Evolutionary conservation across 2,888 invertebrate genomes (phyloP).

Genomic region (Drosophila picticornis): DNA sequence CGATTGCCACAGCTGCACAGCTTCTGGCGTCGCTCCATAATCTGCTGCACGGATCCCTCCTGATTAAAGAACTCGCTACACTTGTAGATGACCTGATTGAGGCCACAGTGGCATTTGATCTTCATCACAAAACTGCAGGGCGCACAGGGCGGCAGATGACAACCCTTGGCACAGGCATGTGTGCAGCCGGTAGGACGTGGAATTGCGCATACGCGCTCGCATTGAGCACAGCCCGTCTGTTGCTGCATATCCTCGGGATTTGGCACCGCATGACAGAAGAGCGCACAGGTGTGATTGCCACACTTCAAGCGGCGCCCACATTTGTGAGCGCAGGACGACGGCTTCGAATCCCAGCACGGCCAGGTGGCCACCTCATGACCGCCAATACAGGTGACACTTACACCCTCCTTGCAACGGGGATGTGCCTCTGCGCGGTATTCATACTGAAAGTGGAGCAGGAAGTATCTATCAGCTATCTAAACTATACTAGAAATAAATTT

Average conservation of each 20-base stretch:
- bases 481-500: not conserved
- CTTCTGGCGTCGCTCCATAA: slow-evolving; percentile 70
- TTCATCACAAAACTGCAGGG: slow-evolving; percentile 90
- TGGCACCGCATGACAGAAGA: slow-evolving; percentile 90
- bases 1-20: slow-evolving; percentile 90
- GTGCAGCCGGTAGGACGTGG: slow-evolving; percentile 90
- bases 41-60: slow-evolving; percentile 85
- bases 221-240: slow-evolving; percentile 87
- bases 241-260: slow-evolving; percentile 85
- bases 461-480: not conserved
- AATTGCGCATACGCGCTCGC: slow-evolving; percentile 87
- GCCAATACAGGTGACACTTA: slow-evolving; percentile 90
- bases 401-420: slow-evolving; percentile 90
- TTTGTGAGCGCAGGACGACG: slow-evolving; percentile 91
- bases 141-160: slow-evolving; percentile 91
- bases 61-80: slow-evolving; percentile 89
- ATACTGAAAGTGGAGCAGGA: slow-evolving; percentile 67
- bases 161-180: slow-evolving; percentile 90
- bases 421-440: slow-evolving; percentile 88
- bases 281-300: slow-evolving; percentile 91
- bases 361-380: slow-evolving; percentile 89
- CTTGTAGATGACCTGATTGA: slow-evolving; percentile 90
- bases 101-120: slow-evolving; percentile 92
- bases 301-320: slow-evolving; percentile 91
- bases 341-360: slow-evolving; percentile 89